A percentile compares a stretch with the other conserved stretches of the same genome.
phyloP scores from a whole-genome alignment of 2,888 invertebrate genomes.

The Pammene fasciana region DNA sequence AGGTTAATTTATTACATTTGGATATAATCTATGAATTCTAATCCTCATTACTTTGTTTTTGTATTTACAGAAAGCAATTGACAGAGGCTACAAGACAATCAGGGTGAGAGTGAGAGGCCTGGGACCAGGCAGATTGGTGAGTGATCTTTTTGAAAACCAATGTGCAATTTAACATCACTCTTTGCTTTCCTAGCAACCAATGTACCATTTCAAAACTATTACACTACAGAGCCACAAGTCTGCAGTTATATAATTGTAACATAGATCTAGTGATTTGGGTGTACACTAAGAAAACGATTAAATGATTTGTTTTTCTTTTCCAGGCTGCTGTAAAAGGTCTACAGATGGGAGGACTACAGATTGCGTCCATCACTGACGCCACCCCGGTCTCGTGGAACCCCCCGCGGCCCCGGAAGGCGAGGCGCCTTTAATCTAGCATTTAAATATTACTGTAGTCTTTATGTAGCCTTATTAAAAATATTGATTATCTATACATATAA shows the following conservation, averaged over 20 bases:
- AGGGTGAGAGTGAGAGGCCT: constrained; percentile 91
- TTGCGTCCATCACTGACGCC: constrained; percentile 96
- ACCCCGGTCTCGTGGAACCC: constrained; percentile 93
- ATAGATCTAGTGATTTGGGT: no score
- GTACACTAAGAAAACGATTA: background rate
- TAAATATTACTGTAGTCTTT: constrained; percentile 32
- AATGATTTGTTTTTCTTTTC: constrained; percentile 20
- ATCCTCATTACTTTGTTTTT: background rate
- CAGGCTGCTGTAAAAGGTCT: constrained; percentile 97
- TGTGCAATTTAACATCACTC: no score
- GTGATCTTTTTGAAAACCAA: constrained; percentile 43
- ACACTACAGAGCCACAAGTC: no score
- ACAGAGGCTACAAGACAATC: constrained; percentile 88
- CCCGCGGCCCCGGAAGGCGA: constrained; percentile 92
- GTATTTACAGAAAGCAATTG: constrained; percentile 86
- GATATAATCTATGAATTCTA: no score
- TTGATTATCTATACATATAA: no score
- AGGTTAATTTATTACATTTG: no score
- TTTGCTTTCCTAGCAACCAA: no score
- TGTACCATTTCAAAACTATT: no score
- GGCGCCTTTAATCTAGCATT: constrained; percentile 86
- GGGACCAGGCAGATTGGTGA: constrained; percentile 95
- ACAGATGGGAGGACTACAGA: constrained; percentile 94
- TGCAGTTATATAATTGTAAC: no score
- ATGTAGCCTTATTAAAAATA: constrained; percentile 15